Conservation (phyloP, 2,113 vertebrate species). For the Dromaius novaehollandiae region DNA sequence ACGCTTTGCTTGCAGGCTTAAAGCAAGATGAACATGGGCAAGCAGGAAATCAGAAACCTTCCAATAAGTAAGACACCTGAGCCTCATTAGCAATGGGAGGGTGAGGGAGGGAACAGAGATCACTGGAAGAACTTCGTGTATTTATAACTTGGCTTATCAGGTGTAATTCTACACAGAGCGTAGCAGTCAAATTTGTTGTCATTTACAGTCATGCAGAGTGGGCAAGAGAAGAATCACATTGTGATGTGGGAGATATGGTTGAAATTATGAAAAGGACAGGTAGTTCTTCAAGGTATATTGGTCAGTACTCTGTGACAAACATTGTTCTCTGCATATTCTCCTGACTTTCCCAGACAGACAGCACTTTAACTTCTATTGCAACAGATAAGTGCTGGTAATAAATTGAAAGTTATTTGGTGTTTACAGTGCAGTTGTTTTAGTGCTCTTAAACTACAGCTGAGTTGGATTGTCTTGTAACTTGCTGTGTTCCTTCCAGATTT, state of each 20-base stretch:
- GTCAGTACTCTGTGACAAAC: not conserved
- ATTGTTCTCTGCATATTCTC: not conserved
- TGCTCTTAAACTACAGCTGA: not conserved
- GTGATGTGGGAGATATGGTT: not conserved
- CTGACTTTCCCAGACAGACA: not conserved
- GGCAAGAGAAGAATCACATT: not conserved
- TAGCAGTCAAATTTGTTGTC: not conserved
- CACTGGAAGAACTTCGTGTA: not conserved
- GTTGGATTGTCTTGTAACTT: not conserved
- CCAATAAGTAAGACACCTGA: constrained; percentile 83
- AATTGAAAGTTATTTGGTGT: not conserved
- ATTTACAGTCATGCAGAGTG: not conserved
- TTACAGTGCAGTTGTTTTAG: not conserved
- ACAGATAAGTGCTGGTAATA: not conserved
- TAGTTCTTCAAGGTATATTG: not conserved
- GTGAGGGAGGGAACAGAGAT: not conserved
- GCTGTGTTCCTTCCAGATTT: not conserved
- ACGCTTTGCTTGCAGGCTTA: constrained; percentile 93
- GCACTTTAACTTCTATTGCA: not conserved
- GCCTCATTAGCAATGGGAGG: not conserved
- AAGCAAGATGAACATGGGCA: constrained; percentile 94
- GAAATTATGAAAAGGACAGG: not conserved
- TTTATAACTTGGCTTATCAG: not conserved
- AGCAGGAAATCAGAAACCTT: constrained; percentile 89
- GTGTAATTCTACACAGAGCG: not conserved